Evolutionary conservation across 2,888 invertebrate species (phyloP), one percentile per base, ranked within the genome.

Genomic region (Melinaea marsaeus): DNA sequence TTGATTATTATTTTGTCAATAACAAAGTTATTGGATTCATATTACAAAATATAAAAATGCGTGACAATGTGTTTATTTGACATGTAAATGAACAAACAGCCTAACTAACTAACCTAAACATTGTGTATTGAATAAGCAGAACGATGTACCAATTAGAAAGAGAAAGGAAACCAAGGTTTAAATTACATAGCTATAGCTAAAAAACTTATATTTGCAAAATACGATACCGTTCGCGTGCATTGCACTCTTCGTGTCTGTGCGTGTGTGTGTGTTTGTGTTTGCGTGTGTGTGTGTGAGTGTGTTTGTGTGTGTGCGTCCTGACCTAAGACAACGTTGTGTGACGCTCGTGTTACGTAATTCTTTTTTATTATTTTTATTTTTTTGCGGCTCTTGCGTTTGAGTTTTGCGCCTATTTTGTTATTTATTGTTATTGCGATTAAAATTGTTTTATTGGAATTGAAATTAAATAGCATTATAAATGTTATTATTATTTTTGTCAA

Each of bases 221-320:
- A 75, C 75, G 85, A 86, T 81, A 84, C 80, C 75, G 76, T 78
- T 69, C 70, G 78, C 83, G 83, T 78, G 72, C 85, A 76, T 81
- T 85, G 84, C 83, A 80, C 86, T 61, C 48, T 58, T 72, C 72
- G 61, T 69, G 69, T 67, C 69, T 69, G 71, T 60, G 66, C 69
- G 71, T 71, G 75, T 71, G 42, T 42, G 37, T 22, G 22, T 37
- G 37, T 37, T 7, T 9, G 42, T 42, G 3, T 42, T 7, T 42
- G 42, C 11, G 42, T 42, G 22, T 22, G 22, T 37, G 37, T 37
- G 42, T 9, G 42, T 42, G 3, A 9, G 42, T 42, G 42, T 42
- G 42, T 42, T 42, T 42, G 42, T 67, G 70, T 69, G 71, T 60
- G 66, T 69, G 70, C 72, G 75, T 71, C 75, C 74, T 79, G 79